Evolutionary conservation across 2,888 invertebrate genomes (phyloP), one percentile per base, ranked within the genome.

Genomic region (Capitulum mitella): DNA sequence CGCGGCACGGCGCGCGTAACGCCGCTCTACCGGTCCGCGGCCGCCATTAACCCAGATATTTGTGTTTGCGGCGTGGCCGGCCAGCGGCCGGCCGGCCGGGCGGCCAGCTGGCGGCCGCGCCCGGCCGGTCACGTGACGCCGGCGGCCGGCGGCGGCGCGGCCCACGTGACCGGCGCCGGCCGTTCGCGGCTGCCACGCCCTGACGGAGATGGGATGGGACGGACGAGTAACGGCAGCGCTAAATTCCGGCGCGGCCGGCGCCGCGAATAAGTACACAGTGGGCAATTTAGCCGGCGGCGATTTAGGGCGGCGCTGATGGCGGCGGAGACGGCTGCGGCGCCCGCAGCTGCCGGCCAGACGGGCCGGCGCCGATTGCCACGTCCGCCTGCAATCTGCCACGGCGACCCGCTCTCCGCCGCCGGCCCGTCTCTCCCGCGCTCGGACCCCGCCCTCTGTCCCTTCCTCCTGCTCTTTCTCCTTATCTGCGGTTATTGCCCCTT

Each of bases 71-170:
- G 81, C 93, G 95, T 78, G 90, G 91, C 70, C 87, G 96, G 82
- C 92, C 95, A 12, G n/a, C 88, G 97, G 79, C 93, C 95, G 85
- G 97, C 97, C 3, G 92, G 95, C 2, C 88, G 94, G 61, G 96
- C 95, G 86, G 92, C 95, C 88, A 93, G 93, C 78, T 88, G 91
- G 79, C 88, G 94, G 78, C 89, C 91, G 84, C 88, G 94, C 78
- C 87, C 95, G 77, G 94, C 95, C 84, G 93, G 92, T 84, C 94
- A 94, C 84, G 90, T 90, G 93, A 93, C 86, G 85, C n/a, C n/a
- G n/a, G n/a, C n/a, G n/a, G n/a, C n/a, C n/a, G n/a, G n/a, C n/a
- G n/a, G n/a, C 54, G 51, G 34, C 34, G 91, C 98, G 54, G n/a
- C 26, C 54, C 94, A 94, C 84, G 90, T 90, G 93, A 93, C 86